These are phyloP conservation scores for Papilio demoleus DNA, from an alignment of 2,888 invertebrate species.

Conservation along the genomic window DNA sequence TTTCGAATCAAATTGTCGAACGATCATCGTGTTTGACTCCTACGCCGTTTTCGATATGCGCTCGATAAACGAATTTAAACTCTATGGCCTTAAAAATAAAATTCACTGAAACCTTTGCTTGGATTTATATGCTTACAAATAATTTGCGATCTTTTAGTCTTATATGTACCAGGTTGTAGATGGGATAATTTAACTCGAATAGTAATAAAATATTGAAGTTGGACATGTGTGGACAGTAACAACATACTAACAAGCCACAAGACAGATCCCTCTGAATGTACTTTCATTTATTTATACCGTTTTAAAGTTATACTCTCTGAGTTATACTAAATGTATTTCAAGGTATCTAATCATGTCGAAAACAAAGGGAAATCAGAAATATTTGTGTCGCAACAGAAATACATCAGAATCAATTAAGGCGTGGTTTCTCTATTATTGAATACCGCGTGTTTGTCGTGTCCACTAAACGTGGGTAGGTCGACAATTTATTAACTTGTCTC, in stretches of 20 bases:
- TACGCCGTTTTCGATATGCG: slow-evolving; percentile 57
- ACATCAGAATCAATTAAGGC: slow-evolving; percentile 4
- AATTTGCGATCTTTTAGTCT: slow-evolving; percentile 71
- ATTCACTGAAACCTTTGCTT: slow-evolving; percentile 32
- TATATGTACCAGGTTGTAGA: slow-evolving; percentile 62
- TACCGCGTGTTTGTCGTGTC: background rate
- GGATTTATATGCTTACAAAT: slow-evolving; percentile 53
- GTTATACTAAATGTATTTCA: background rate
- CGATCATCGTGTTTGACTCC: slow-evolving; percentile 75
- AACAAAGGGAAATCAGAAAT: slow-evolving; percentile 21
- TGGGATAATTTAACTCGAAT: slow-evolving; percentile 15
- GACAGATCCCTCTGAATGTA: background rate
- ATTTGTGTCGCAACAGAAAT: slow-evolving; percentile 4
- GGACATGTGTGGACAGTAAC: background rate
- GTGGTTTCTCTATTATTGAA: slow-evolving; percentile 28
- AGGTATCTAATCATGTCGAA: background rate
- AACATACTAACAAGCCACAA: background rate
- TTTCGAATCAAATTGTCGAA: slow-evolving; percentile 77
- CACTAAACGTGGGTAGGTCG: slow-evolving; percentile 16
- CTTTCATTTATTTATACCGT: background rate
- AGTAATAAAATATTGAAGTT: background rate
- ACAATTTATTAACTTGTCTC: slow-evolving; percentile 40
- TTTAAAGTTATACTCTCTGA: background rate
- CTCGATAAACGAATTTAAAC: slow-evolving; percentile 47
- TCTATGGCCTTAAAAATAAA: slow-evolving; percentile 46